Conservation (phyloP, 2,888 invertebrate species). For the Oxyteleia sp. region DNA sequence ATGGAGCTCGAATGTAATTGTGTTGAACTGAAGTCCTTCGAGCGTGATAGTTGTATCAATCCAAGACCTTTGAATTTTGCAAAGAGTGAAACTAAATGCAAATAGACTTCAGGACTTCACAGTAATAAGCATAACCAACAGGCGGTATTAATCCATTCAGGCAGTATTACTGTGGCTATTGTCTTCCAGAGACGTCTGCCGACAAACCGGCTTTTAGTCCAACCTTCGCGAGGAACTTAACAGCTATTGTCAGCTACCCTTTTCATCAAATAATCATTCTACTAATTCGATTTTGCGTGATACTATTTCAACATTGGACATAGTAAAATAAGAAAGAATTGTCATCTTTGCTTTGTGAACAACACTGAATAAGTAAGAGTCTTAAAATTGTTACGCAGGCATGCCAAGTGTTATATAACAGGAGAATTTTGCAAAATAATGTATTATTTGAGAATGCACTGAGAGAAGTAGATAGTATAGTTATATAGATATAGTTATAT, state of each 20-base stretch:
- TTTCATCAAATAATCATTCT: slow-evolving; percentile 43
- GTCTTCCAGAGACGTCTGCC: slow-evolving; percentile 42
- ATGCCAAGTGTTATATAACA: too few species aligned
- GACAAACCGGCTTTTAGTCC: slow-evolving; percentile 57
- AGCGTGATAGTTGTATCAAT: slow-evolving; percentile 57
- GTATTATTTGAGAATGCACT: too few species aligned
- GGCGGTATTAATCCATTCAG: slow-evolving; percentile 33
- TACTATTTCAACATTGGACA: too few species aligned
- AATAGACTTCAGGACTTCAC: slow-evolving; percentile 52
- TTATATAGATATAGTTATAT: too few species aligned
- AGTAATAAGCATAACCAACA: slow-evolving; percentile 62
- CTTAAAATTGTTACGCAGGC: too few species aligned
- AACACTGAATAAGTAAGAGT: too few species aligned
- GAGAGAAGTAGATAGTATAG: too few species aligned
- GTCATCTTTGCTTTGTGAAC: too few species aligned
- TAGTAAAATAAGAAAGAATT: too few species aligned
- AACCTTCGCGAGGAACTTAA: slow-evolving; percentile 31
- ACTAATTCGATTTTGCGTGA: slow-evolving; percentile 3
- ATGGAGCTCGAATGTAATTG: slow-evolving; percentile 34
- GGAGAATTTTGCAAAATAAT: too few species aligned
- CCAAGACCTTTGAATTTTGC: slow-evolving; percentile 36
- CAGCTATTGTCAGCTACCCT: slow-evolving; percentile 46
- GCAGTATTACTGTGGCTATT: slow-evolving; percentile 49
- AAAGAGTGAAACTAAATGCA: slow-evolving; percentile 52
- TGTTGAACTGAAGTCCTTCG: slow-evolving; percentile 24